Conservation (phyloP, 2,888 invertebrate genomes). For the Oxycera nigricornis region DNA sequence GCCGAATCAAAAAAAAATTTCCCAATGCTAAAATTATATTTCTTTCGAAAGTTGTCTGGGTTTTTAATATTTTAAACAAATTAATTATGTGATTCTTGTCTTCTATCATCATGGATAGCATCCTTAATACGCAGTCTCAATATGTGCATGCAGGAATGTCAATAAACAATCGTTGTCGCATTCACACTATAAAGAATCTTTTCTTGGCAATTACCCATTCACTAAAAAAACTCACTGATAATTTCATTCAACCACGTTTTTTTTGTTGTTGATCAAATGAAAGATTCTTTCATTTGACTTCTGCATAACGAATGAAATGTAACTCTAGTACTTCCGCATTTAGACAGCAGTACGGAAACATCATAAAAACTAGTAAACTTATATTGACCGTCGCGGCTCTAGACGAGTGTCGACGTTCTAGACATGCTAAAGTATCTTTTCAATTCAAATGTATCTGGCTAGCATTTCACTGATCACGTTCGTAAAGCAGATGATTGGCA, state of each 20-base stretch:
- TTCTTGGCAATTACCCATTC: background rate
- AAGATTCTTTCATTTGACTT: background rate
- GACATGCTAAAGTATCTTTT: background rate
- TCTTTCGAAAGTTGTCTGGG: too few species aligned
- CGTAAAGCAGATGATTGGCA: background rate
- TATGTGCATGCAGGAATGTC: too few species aligned
- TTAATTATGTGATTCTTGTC: too few species aligned
- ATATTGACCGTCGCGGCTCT: background rate
- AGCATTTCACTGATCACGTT: background rate
- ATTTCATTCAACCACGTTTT: background rate
- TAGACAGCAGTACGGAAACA: conserved; percentile 15
- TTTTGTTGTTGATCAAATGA: background rate
- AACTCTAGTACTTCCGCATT: conserved; percentile 9
- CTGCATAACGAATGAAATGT: background rate
- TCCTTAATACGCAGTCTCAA: too few species aligned
- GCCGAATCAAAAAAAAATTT: too few species aligned
- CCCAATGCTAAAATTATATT: too few species aligned
- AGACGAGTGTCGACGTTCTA: background rate
- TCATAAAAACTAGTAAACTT: conserved; percentile 21
- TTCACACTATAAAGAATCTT: background rate
- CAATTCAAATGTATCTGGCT: background rate
- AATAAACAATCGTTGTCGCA: background rate
- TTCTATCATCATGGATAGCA: too few species aligned
- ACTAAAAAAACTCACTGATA: background rate
- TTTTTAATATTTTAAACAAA: too few species aligned